These are phyloP conservation scores for Salmo trutta DNA, from an alignment of 2,797 vertebrate genomes.

Conservation along the genomic window DNA sequence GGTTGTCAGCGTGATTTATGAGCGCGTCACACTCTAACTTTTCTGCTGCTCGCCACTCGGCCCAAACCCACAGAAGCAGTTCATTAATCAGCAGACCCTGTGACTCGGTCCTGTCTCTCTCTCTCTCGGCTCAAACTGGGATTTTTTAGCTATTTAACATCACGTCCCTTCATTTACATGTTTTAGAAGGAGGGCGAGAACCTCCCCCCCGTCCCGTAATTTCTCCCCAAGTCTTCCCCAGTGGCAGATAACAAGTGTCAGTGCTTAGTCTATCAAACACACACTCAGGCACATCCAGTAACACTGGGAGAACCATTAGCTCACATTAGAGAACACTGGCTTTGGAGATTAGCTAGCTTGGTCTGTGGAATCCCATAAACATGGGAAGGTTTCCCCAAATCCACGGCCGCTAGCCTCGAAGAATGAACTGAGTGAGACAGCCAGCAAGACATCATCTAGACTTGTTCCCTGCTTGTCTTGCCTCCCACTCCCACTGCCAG, in stretches of 20 bases:
- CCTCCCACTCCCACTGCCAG: background rate
- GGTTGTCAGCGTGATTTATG: slow-evolving; percentile 97
- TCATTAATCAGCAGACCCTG: slow-evolving; percentile 86
- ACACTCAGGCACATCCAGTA: background rate
- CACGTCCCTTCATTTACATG: slow-evolving; percentile 2
- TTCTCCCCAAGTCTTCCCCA: background rate
- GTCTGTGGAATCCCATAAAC: background rate
- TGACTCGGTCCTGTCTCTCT: slow-evolving; percentile 64
- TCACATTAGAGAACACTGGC: background rate
- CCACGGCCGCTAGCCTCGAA: background rate
- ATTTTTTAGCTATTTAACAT: slow-evolving; percentile 16
- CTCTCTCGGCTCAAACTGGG: slow-evolving; percentile 21
- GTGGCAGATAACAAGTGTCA: background rate
- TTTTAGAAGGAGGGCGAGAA: slow-evolving; percentile 14
- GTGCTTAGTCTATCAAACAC: background rate
- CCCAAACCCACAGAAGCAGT: slow-evolving; percentile 81
- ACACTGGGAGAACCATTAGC: background rate
- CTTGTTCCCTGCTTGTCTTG: background rate
- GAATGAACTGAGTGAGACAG: background rate
- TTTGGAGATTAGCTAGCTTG: background rate
- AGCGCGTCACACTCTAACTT: slow-evolving; percentile 82
- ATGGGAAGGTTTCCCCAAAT: background rate
- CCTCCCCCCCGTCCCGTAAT: background rate
- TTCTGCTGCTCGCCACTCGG: slow-evolving; percentile 61
- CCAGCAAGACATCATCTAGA: background rate